Conservation (phyloP, 2,888 invertebrate species). For the Stictocephala bisonia region DNA sequence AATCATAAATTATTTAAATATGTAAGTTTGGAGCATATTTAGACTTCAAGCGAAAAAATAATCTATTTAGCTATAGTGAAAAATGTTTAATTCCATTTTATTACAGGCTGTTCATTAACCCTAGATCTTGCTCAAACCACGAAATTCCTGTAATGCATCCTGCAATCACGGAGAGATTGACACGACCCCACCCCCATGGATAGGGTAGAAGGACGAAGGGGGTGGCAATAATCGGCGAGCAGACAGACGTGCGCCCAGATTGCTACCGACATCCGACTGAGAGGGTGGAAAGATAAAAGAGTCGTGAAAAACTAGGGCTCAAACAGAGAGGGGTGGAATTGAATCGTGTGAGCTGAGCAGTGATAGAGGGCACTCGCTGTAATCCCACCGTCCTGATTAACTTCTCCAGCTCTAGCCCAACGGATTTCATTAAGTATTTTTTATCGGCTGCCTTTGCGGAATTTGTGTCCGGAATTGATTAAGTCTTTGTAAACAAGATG, state of each 20-base stretch:
- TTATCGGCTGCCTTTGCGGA: conserved; percentile 39
- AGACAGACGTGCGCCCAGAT: not conserved
- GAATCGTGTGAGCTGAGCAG: conserved; percentile 28
- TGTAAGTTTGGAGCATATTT: too few species aligned
- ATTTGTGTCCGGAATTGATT: conserved; percentile 37
- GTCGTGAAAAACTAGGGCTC: conserved; percentile 38
- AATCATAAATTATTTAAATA: too few species aligned
- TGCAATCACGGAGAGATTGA: too few species aligned
- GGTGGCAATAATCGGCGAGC: not conserved
- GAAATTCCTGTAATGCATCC: too few species aligned
- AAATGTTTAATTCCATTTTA: too few species aligned
- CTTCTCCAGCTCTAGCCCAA: not conserved
- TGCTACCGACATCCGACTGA: conserved; percentile 16
- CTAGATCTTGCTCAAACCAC: too few species aligned
- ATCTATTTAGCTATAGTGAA: too few species aligned
- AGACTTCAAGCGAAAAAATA: too few species aligned
- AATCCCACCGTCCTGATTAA: conserved; percentile 34
- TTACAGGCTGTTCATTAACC: too few species aligned
- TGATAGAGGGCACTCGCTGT: conserved; percentile 25
- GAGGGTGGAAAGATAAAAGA: conserved; percentile 39
- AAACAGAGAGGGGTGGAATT: conserved; percentile 3
- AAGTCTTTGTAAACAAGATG: conserved; percentile 3
- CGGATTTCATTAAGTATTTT: conserved; percentile 40
- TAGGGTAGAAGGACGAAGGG: too few species aligned
- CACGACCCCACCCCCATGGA: too few species aligned